These are phyloP conservation scores for Salpingus planirostris DNA, from an alignment of 2,888 invertebrate genomes.

Conservation along the genomic window DNA sequence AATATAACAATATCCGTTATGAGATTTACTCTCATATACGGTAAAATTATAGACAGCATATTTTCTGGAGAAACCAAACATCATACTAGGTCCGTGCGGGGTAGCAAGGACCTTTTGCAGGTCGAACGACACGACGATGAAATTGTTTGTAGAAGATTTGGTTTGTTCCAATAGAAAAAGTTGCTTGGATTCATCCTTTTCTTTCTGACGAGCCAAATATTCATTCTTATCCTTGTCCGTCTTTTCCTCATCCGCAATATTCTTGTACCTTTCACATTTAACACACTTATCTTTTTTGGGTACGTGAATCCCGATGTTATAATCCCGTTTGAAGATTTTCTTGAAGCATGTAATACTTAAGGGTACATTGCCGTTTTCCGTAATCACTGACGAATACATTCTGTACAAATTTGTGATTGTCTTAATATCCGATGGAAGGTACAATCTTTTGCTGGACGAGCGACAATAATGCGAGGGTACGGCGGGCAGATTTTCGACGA, in stretches of 20 bases:
- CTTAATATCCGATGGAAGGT: constrained; percentile 5
- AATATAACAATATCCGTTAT: constrained; percentile 21
- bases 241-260: not conserved
- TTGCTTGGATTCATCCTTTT: constrained; percentile 1
- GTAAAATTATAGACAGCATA: constrained; percentile 27
- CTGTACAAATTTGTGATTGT: constrained; percentile 5
- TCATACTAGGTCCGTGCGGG: constrained; percentile 20
- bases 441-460: constrained; percentile 3
- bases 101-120: constrained; percentile 22
- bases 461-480: constrained; percentile 11
- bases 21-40: constrained; percentile 21
- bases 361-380: constrained; percentile 1
- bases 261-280: constrained; percentile 12
- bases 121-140: constrained; percentile 12
- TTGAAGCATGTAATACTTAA: not conserved
- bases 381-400: constrained; percentile 2
- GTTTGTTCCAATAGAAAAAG: constrained; percentile 5
- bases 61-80: constrained; percentile 22
- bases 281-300: constrained; percentile 15
- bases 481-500: constrained; percentile 3
- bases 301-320: constrained; percentile 16
- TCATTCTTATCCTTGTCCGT: constrained; percentile 2
- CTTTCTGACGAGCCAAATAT: constrained; percentile 3
- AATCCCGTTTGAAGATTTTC: constrained; percentile 3
- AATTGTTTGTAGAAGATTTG: constrained; percentile 1